Conservation (phyloP, 2,888 invertebrate species). For the Icerya purchasi region DNA sequence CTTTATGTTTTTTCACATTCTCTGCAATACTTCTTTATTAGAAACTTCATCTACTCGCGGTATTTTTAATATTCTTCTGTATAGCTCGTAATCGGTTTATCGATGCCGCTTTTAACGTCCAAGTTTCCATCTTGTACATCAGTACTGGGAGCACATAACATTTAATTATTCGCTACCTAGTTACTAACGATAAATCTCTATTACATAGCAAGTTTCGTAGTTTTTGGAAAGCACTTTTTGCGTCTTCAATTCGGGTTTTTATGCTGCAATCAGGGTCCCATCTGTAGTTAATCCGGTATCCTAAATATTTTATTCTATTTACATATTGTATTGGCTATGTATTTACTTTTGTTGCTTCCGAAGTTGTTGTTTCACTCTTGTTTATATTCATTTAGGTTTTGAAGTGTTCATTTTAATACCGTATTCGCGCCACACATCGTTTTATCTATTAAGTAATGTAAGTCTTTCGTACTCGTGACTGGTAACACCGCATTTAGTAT, state of each 20-base stretch:
- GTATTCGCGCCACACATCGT: too few species aligned
- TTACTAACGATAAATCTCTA: background rate
- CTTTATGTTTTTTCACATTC: background rate
- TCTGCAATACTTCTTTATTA: background rate
- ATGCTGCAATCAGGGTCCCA: background rate
- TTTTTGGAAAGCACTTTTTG: background rate
- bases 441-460: background rate
- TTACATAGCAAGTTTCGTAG: background rate
- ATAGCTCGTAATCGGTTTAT: background rate
- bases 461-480: background rate
- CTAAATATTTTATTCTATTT: background rate
- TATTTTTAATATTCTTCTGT: background rate
- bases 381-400: background rate
- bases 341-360: background rate
- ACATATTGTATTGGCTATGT: background rate
- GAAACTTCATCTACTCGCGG: background rate
- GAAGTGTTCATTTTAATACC: background rate
- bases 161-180: background rate
- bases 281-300: background rate
- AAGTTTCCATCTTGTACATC: background rate
- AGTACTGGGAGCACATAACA: background rate
- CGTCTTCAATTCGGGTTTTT: background rate
- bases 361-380: background rate
- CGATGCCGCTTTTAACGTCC: background rate
- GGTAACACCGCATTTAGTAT: background rate